These are phyloP conservation scores for Eupithecia tripunctaria DNA, from an alignment of 2,888 invertebrate species.

Conservation along the genomic window DNA sequence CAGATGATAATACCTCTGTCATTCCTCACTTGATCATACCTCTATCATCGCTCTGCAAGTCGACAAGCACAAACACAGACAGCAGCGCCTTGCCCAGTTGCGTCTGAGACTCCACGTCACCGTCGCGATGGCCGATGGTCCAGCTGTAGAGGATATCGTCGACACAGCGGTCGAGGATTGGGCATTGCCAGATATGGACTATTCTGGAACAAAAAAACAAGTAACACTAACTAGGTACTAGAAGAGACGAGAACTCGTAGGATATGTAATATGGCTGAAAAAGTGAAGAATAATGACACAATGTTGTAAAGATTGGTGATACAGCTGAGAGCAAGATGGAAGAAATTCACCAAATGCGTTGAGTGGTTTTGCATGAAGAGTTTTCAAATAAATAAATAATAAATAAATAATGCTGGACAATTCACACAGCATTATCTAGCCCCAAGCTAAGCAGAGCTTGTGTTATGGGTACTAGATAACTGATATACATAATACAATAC, in stretches of 20 bases:
- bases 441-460: too few relatives aligned
- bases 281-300: not conserved
- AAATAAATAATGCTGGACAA: too few relatives aligned
- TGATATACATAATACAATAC: too few relatives aligned
- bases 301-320: not conserved
- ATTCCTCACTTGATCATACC: constrained; percentile 59
- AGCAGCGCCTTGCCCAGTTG: constrained; percentile 75
- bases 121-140: constrained; percentile 79
- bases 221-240: not conserved
- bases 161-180: constrained; percentile 77
- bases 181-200: constrained; percentile 83
- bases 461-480: too few relatives aligned
- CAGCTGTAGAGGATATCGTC: constrained; percentile 80
- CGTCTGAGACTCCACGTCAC: constrained; percentile 70
- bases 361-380: too few relatives aligned
- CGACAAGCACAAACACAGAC: constrained; percentile 81
- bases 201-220: constrained; percentile 56
- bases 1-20: too few relatives aligned
- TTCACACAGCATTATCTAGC: too few relatives aligned
- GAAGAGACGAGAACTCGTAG: too few relatives aligned
- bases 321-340: too few relatives aligned
- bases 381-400: too few relatives aligned
- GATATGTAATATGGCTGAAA: not conserved
- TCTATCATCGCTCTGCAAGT: constrained; percentile 71
- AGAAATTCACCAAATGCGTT: too few relatives aligned